Base-by-base conservation (phyloP, 2,797 vertebrate genomes). In the Phataginus tricuspis region DNA sequence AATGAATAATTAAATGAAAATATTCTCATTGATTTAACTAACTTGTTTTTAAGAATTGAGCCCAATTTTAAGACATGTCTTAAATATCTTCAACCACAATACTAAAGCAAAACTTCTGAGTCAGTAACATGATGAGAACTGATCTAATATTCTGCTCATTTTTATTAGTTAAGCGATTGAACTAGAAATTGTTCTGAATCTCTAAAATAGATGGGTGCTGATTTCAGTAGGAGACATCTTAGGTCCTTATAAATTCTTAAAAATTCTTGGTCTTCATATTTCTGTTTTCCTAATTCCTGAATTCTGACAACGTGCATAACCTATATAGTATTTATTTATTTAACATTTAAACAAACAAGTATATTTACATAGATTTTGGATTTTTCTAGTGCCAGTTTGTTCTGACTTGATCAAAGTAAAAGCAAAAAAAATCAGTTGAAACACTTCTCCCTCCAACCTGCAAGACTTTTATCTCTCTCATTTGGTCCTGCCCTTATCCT, bases 111-210 rank as follows among this genome's bases (percentile, higher is more conserved):
- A 86, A 83, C 15, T 82, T 89, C 27, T 42, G 31, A 61, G 11
- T 78, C 27, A 37, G 19, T 86, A 27, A 11, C 37, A 15, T 82
- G 39, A 90, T 69, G 31, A 87, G 72, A 11, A 92, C 61, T 80
- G 27, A 87, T 49, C 15, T 59, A 55, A 86, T 6, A 59, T 59
- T 83, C 37, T 69, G 21, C 23, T 92, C 85, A 69, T 90, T 95
- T 87, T 90, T 25, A 90, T 85, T 92, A 86, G 19, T 80, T 95
- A 86, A 89, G 21, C 90, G 59, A 87, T 72, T 79, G 15, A 93
- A 69, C 63, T 64, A 77, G 85, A 96, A 82, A 88, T 66, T 53
- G 2, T 82, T 80, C 15, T 77, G 21, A 77, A 55, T 80, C 34
- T 93, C 66, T 77, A 59, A 75, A 68, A 39, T 66, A 72, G 25